phyloP scores from a whole-genome alignment of 2,888 invertebrate species.

The Eupithecia exiguata region DNA sequence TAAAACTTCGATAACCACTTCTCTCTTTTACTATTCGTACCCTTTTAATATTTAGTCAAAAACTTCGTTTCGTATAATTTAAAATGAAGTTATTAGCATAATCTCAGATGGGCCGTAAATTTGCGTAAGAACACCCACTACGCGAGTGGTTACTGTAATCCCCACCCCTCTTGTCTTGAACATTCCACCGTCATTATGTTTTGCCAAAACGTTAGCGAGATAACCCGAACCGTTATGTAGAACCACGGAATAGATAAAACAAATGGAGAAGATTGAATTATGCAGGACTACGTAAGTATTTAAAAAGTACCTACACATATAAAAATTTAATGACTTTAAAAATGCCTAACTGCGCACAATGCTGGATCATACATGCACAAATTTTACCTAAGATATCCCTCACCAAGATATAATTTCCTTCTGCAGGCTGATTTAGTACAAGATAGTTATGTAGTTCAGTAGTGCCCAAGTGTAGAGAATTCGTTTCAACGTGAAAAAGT shows the following conservation, averaged over 20 bases:
- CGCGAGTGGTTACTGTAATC: constrained; percentile 47
- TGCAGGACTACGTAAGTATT: neutral
- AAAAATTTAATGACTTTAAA: neutral
- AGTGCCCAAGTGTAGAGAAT: neutral
- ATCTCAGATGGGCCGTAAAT: constrained; percentile 43
- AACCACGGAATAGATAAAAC: constrained; percentile 47
- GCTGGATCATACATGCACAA: neutral
- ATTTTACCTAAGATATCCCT: neutral
- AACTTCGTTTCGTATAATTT: constrained; percentile 35
- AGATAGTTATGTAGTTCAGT: too few species aligned
- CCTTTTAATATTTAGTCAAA: constrained; percentile 36
- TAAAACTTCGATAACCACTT: constrained; percentile 13
- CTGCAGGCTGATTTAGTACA: neutral
- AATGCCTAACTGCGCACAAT: neutral
- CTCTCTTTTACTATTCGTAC: constrained; percentile 16
- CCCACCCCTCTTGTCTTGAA: constrained; percentile 52
- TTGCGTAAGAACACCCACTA: constrained; percentile 43
- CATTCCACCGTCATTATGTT: constrained; percentile 58
- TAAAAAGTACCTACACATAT: neutral
- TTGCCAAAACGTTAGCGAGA: constrained; percentile 51
- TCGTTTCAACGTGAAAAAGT: neutral
- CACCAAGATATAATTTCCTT: neutral
- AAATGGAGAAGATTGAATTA: constrained; percentile 13
- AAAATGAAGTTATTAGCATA: constrained; percentile 40
- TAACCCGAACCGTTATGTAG: constrained; percentile 49